Percentiles rank a stretch among this genome's conserved stretches.
Conservation (phyloP, 2,113 vertebrate species). For the Capra hircus region DNA sequence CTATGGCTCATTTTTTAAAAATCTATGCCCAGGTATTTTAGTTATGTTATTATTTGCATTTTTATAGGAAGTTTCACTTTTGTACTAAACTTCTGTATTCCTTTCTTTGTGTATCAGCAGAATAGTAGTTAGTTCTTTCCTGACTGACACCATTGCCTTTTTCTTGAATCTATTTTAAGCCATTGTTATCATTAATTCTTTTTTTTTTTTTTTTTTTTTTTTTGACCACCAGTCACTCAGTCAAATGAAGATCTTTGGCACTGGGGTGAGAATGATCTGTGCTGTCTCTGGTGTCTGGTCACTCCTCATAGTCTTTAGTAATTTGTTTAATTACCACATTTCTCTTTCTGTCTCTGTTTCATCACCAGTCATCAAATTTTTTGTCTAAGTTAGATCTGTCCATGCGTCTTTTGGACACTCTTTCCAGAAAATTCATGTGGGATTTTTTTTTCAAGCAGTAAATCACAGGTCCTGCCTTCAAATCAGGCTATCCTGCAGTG, state of each 20-base stretch:
- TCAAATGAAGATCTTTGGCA: background rate
- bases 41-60: background rate
- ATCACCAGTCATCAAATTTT: background rate
- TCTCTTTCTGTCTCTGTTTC: background rate
- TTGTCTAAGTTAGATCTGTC: background rate
- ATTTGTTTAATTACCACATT: background rate
- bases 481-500: background rate
- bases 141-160: background rate
- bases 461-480: background rate
- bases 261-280: background rate
- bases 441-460: background rate
- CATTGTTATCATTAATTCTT: background rate
- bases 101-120: background rate
- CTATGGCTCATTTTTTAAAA: background rate
- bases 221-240: background rate
- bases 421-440: accelerated
- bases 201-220: background rate
- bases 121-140: background rate
- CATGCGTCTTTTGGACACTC: accelerated
- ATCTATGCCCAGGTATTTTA: background rate
- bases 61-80: background rate
- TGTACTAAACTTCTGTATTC: background rate
- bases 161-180: background rate
- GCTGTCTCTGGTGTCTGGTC: background rate
- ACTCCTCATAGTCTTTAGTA: background rate